Evolutionary conservation across 2,888 invertebrate genomes (phyloP), one percentile per base, ranked within the genome.

Genomic region (Brachynemurus nebulosus): DNA sequence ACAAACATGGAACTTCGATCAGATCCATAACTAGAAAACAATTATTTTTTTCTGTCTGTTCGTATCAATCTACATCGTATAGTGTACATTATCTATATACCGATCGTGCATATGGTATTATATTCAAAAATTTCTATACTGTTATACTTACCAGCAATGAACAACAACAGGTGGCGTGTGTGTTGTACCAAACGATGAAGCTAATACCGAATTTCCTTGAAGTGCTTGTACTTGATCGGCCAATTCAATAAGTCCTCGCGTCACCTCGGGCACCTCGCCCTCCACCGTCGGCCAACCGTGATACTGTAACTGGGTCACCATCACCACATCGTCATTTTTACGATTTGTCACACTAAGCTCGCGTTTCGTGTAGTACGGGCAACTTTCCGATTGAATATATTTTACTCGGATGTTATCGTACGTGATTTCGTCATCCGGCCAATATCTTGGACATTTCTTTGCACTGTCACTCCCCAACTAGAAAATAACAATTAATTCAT

Each of bases 211-310:
- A 54, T 56, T 65, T 59, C 62, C 69, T 69, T 62, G 63, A 61
- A 65, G 61, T 61, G 65, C 66, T 68, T 25, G 27, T 21, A 78
- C 72, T 57, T 84, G 82, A 67, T 86, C 85, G n/a, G 86, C 83
- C 50, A 90, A 71, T 64, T 86, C 88, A 50, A 86, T 84, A 47
- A 90, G 72, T 17, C 88, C 88, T 51, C 88, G 76, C 47, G 88
- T 86, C 42, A 86, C 86, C 67, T 89, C 86, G 50, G 89, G 88
- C 62, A 90, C 88, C 70, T 86, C 85, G 36, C 86, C 86, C 55
- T 84, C 81, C 49, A 86, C 88, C 45, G 88, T 88, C 34, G 88
- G 88, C 90, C 90, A 91, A 45, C 89, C 90, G 60, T 89, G 85
- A 67, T 90, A 90, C 65, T 90, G 90, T 61, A 89, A 80, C 60